Evolutionary conservation across 2,888 invertebrate species (phyloP).

Genomic region (Blastobasis adustella): DNA sequence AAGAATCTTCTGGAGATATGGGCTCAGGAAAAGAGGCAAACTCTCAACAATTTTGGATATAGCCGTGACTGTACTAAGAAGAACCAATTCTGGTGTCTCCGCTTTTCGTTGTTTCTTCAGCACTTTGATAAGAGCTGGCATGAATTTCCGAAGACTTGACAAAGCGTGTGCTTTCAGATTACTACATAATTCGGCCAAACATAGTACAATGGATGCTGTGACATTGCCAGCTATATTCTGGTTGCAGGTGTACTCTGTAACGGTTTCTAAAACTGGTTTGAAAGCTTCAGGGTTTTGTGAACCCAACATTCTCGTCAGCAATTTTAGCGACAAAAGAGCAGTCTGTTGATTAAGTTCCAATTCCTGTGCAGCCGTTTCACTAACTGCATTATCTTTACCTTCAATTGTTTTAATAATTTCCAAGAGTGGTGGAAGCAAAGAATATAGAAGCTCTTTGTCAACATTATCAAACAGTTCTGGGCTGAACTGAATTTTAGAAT

Average conservation of each 20-base stretch:
- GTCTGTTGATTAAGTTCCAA: constrained; percentile 85
- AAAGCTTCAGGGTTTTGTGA: constrained; percentile 80
- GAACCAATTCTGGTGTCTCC: constrained; percentile 74
- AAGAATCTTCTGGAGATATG: constrained; percentile 85
- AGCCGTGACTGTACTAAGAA: constrained; percentile 85
- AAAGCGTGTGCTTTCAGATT: constrained; percentile 85
- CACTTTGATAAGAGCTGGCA: constrained; percentile 83
- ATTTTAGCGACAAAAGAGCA: constrained; percentile 86
- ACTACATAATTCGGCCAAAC: constrained; percentile 85
- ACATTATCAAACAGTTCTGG: constrained; percentile 75
- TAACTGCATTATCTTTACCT: constrained; percentile 37
- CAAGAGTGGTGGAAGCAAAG: constrained; percentile 76
- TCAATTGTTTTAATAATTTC: constrained; percentile 74
- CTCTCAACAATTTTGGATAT: constrained; percentile 88
- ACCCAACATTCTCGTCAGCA: constrained; percentile 85
- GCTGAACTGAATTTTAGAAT: constrained; percentile 83
- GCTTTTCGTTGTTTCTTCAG: constrained; percentile 76
- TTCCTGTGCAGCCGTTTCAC: constrained; percentile 67
- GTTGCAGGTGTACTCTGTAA: constrained; percentile 77
- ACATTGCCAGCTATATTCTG: constrained; percentile 74
- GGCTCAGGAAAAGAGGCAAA: constrained; percentile 88
- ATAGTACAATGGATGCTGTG: constrained; percentile 83
- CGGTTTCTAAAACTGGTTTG: constrained; percentile 78
- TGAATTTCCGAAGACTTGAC: constrained; percentile 82
- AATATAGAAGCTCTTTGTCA: constrained; percentile 64